phyloP scores from a whole-genome alignment of 2,888 invertebrate genomes.

The Gasteruption jaculator region DNA sequence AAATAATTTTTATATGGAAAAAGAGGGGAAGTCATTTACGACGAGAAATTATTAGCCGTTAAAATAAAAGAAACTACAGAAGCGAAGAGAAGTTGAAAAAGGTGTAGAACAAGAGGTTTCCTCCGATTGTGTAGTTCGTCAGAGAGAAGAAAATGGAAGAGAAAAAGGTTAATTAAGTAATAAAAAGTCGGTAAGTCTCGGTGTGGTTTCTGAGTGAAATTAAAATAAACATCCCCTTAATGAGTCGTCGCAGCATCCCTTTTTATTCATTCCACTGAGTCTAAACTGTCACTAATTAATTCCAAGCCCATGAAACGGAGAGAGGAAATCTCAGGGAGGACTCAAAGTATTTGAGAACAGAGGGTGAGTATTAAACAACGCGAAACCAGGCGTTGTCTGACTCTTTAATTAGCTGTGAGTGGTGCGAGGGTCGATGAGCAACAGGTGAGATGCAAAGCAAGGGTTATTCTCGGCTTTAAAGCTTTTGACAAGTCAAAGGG shows the following conservation, averaged over 20 bases:
- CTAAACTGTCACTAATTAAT: slow-evolving; percentile 46
- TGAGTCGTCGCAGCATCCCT: slow-evolving; percentile 36
- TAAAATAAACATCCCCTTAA: slow-evolving; percentile 49
- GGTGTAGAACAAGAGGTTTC: too few species aligned
- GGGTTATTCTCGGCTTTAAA: slow-evolving; percentile 46
- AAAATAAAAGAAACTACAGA: too few species aligned
- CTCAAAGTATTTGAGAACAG: slow-evolving; percentile 12
- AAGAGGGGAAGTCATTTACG: too few species aligned
- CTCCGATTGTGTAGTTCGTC: too few species aligned
- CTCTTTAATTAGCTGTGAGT: slow-evolving; percentile 48
- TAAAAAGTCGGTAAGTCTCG: slow-evolving; percentile 40
- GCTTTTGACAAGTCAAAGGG: slow-evolving; percentile 23
- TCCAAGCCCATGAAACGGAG: slow-evolving; percentile 43
- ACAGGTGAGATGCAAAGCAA: slow-evolving; percentile 52
- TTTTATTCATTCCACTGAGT: too few species aligned
- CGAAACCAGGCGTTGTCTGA: slow-evolving; percentile 44
- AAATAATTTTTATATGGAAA: too few species aligned
- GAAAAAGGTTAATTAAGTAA: slow-evolving; percentile 46
- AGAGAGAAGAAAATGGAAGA: slow-evolving; percentile 19
- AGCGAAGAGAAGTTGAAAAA: too few species aligned
- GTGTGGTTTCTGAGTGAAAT: slow-evolving; percentile 34
- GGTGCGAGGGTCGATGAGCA: slow-evolving; percentile 45
- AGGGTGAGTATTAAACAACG: slow-evolving; percentile 44
- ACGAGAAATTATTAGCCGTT: too few species aligned
- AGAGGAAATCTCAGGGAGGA: slow-evolving; percentile 17